These are phyloP conservation scores for Hylaeus anthracinus DNA, from an alignment of 1,140 invertebrate species.

Conservation along the genomic window DNA sequence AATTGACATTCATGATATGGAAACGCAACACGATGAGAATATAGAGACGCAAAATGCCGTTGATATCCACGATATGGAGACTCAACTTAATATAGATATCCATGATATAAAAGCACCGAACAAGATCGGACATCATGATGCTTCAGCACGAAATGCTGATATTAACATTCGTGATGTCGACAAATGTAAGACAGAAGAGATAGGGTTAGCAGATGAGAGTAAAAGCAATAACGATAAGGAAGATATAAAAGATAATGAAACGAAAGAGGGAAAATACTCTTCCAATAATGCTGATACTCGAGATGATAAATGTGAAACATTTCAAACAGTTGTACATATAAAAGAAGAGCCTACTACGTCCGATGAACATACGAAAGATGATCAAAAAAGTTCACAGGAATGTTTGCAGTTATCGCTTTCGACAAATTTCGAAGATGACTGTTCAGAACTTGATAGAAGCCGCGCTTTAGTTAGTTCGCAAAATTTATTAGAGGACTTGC, in stretches of 20 bases:
- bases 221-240: too few species aligned
- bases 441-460: slow-evolving; percentile 15
- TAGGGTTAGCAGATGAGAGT: neutral
- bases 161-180: neutral
- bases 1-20: slow-evolving; percentile 28
- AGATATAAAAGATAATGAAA: slow-evolving; percentile 1
- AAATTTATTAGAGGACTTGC: slow-evolving; percentile 36
- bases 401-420: neutral
- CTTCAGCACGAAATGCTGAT: neutral
- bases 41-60: neutral
- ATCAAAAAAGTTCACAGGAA: neutral
- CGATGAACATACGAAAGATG: neutral
- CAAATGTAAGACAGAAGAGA: neutral
- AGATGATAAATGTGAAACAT: neutral
- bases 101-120: slow-evolving; percentile 34
- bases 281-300: neutral
- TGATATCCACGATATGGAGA: slow-evolving; percentile 50
- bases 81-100: slow-evolving; percentile 35
- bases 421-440: slow-evolving; percentile 5
- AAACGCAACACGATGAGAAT: slow-evolving; percentile 23
- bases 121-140: neutral
- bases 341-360: neutral
- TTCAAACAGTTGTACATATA: neutral
- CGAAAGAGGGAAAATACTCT: neutral
- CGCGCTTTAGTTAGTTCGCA: slow-evolving; percentile 33